Percentiles rank a stretch among this genome's conserved stretches.
Conservation (phyloP, 2,888 invertebrate species). For the Eueremaeus valkanovi region DNA sequence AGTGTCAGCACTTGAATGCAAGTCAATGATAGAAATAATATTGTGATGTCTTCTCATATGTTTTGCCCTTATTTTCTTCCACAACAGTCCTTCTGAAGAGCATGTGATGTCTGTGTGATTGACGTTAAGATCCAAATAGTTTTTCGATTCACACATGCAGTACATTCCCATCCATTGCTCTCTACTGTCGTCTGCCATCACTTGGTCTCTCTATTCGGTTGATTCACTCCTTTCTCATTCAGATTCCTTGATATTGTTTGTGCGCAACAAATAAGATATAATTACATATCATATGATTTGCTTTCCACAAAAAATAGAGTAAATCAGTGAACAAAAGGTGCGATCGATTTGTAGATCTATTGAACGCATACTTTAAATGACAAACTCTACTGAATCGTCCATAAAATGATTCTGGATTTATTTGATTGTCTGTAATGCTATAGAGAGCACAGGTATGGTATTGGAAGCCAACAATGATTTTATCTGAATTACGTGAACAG, state of each 20-base stretch:
- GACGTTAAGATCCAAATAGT: no score
- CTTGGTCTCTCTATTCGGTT: not conserved
- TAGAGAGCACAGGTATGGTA: not conserved
- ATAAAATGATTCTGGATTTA: not conserved
- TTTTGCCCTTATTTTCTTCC: no score
- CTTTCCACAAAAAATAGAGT: not conserved
- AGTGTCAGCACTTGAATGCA: not conserved
- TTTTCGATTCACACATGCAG: no score
- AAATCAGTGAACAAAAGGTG: not conserved
- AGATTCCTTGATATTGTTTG: not conserved
- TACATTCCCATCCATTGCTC: no score
- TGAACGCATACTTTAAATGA: not conserved
- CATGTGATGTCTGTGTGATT: constrained; percentile 1
- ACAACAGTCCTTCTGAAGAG: no score
- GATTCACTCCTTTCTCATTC: not conserved
- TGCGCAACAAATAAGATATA: constrained; percentile 24
- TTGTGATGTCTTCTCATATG: no score
- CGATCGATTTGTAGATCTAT: constrained; percentile 7
- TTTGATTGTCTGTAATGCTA: not conserved
- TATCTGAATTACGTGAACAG: no score
- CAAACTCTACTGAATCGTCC: not conserved
- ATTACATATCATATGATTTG: not conserved
- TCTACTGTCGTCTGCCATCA: no score
- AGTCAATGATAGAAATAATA: constrained; percentile 1
- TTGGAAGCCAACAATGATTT: not conserved